These are phyloP conservation scores for Trigoniulus corallinus DNA, from an alignment of 1,140 invertebrate species.

Conservation along the genomic window DNA sequence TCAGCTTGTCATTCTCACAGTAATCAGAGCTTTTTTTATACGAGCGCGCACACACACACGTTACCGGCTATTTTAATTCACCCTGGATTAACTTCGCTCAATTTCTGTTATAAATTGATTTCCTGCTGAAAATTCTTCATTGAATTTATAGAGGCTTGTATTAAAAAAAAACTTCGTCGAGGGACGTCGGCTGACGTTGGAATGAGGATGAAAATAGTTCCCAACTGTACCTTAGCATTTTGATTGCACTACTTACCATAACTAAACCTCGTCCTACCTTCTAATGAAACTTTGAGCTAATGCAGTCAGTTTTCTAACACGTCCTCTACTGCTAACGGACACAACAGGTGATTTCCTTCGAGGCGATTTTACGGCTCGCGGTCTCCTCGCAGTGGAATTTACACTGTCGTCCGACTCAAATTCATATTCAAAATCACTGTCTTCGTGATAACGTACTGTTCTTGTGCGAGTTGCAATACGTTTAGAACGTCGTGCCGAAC, in stretches of 20 bases:
- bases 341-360: too few relatives aligned
- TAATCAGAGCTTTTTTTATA: too few relatives aligned
- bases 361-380: too few relatives aligned
- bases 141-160: not conserved
- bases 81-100: too few relatives aligned
- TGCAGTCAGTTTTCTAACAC: constrained; percentile 61
- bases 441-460: constrained; percentile 23
- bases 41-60: too few relatives aligned
- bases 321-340: constrained; percentile 61
- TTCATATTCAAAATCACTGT: constrained; percentile 16
- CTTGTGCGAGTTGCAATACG: constrained; percentile 19
- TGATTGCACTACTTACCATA: not conserved
- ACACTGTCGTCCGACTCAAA: constrained; percentile 6
- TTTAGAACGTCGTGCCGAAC: constrained; percentile 1
- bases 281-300: constrained; percentile 48
- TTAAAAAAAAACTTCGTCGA: not conserved
- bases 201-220: not conserved
- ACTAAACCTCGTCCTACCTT: constrained; percentile 24
- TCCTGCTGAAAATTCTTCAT: not conserved
- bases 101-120: too few relatives aligned
- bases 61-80: too few relatives aligned
- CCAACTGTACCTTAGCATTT: too few relatives aligned
- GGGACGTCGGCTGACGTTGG: not conserved
- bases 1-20: too few relatives aligned
- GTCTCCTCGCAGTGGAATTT: constrained; percentile 10